Base-by-base conservation (phyloP, 2,888 invertebrate genomes). In the Microctonus brassicae region DNA sequence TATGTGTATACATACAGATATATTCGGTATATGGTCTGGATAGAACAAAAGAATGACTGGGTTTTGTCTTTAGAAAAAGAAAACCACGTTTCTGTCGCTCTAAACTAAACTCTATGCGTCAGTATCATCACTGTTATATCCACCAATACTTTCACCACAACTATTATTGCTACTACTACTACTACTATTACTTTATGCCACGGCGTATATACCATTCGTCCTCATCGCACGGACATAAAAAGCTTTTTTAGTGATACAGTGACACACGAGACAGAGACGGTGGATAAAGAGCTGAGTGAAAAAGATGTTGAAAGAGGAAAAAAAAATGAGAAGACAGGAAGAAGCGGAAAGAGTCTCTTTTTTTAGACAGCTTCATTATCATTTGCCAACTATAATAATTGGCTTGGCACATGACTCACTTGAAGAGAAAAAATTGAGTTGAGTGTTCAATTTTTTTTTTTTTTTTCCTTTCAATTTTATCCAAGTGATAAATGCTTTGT, bases 351-450 rank as follows among this genome's bases (percentile, higher is more conserved):
- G 39, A 52, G 64, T 47, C 42, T 6, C 63, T 65, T 75, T 47
- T 63, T 61, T 68, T 29, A 53, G 61, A 70, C 65, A 75, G 72
- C 65, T 73, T 76, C 77, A 75, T 75, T 73, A 76, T 73, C 70
- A 24, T 36, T 57, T 47, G 47, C 47, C 20, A 47, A 47, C 47
- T 47, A 24, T 69, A 71, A 75, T 77, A 76, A 77, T 76, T 77
- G 72, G 65, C 62, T 58, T 58, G 52, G 68, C 70, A 69, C 74
- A 74, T 76, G 76, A 75, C 73, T 72, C 58, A 74, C 64, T 55
- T 69, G n/a, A 75, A 72, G 63, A 63, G 70, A 76, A 73, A 42
- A 70, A n/a, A 42, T 29, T 39, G 13, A 20, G 7, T 57, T 36
- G 2, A 36, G 17, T 29, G 11, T 26, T 36, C 34, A 26, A 13